phyloP scores from a whole-genome alignment of 2,888 invertebrate genomes.

The Holacanthella duospinosa region DNA sequence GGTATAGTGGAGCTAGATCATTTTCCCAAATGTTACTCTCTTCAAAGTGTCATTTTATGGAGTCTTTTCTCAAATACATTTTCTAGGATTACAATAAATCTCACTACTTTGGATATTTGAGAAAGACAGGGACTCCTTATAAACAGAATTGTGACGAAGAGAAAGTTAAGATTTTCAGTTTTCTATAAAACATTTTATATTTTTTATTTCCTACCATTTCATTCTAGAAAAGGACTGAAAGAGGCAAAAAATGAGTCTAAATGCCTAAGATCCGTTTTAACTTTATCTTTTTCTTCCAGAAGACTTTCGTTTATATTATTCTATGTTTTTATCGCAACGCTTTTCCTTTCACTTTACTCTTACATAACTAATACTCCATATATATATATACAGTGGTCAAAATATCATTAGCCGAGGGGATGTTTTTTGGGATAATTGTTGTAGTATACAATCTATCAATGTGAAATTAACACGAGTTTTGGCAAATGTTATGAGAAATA shows the following conservation, averaged over 20 bases:
- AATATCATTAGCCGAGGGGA: too few species aligned
- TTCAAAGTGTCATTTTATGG: conserved; percentile 10
- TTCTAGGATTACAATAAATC: conserved; percentile 11
- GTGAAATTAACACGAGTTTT: too few species aligned
- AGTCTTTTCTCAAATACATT: conserved; percentile 8
- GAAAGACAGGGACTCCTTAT: not conserved
- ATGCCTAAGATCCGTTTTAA: not conserved
- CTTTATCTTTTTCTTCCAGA: not conserved
- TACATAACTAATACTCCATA: too few species aligned
- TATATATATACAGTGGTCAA: too few species aligned
- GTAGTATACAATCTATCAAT: too few species aligned
- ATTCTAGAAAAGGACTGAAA: too few species aligned
- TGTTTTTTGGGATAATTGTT: too few species aligned
- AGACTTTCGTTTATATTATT: not conserved
- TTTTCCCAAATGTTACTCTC: not conserved
- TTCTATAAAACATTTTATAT: conserved; percentile 3
- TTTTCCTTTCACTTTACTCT: conserved; percentile 1
- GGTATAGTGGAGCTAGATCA: too few species aligned
- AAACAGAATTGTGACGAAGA: too few species aligned
- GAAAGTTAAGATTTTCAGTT: not conserved
- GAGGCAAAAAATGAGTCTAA: not conserved
- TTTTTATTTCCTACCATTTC: not conserved
- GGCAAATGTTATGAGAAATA: too few species aligned
- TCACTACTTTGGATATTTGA: conserved; percentile 8
- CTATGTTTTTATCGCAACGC: not conserved